Percentiles rank a stretch among this genome's conserved stretches.
These are phyloP conservation scores for Teleogryllus occipitalis DNA, from an alignment of 1,140 invertebrate genomes.

Conservation along the genomic window DNA sequence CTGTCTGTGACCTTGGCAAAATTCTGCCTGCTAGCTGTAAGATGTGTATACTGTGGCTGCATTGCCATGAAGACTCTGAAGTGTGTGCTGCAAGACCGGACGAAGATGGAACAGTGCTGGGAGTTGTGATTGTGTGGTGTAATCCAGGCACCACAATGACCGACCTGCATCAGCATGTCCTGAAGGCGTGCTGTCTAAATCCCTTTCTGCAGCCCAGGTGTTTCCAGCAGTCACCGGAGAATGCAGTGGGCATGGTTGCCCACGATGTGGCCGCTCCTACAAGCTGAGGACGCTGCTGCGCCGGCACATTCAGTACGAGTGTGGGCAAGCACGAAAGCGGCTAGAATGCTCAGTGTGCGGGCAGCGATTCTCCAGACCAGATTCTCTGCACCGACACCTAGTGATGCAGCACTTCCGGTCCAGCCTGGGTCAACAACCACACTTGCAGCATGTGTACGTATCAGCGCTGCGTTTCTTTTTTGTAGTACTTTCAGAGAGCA, in stretches of 20 bases:
- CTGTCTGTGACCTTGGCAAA: neutral
- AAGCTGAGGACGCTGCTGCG: conserved; percentile 38
- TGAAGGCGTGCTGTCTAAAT: neutral
- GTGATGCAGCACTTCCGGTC: neutral
- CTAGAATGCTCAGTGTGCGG: conserved; percentile 12
- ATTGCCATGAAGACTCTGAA: neutral
- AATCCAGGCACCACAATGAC: neutral
- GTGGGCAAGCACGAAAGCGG: conserved; percentile 29
- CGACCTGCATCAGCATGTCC: neutral
- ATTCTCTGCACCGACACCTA: neutral
- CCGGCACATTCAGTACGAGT: conserved; percentile 37
- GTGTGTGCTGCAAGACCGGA: neutral
- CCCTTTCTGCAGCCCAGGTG: neutral
- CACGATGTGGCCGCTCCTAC: conserved; percentile 41
- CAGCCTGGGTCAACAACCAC: neutral
- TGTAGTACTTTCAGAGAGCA: no score
- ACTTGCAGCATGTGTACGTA: neutral
- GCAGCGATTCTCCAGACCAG: neutral
- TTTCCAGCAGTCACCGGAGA: conserved; percentile 1
- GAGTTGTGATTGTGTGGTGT: neutral
- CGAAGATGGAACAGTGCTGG: neutral
- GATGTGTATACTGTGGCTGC: neutral
- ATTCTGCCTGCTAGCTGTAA: neutral
- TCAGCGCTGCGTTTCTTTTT: neutral
- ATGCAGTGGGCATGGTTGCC: conserved; percentile 32